Evolutionary conservation across 1,140 invertebrate species (phyloP), one percentile per base, ranked within the genome.

Genomic region (Drosophila sechellia): DNA sequence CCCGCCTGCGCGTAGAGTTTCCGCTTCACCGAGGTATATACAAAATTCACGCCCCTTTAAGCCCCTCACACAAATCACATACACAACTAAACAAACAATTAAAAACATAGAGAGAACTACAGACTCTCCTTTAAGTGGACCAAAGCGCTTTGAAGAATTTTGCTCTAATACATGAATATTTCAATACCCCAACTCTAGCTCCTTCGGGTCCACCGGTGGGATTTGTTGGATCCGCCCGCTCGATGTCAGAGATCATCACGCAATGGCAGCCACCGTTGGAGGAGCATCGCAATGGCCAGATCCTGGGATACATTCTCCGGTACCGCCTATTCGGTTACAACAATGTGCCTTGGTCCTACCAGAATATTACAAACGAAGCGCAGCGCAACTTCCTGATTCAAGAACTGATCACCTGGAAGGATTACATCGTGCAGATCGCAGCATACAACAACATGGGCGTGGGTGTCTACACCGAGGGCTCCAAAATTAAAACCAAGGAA

Each of bases 381-480:
- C 98, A 98, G 90, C 94, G 97, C 72, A 98, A 98, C 92, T 98
- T 96, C 90, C 93, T 99, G 0, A 97, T 99, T 59, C 96, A 97
- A 78, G 97, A 98, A 86, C 93, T 99, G 39, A 99, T 99, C 57
- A 98, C 98, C 0, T 99, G 98, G 98, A 98, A 99, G 92, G 97
- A 99, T 92, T 99, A 99, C 85, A 96, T 98, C 39, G 96, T 99
- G 0, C 97, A 99, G 93, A 98, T 99, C 59, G 98, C 98, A 1
- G 98, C 98, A 0, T 99, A 97, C 80, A 99, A 99, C 92, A 97
- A 98, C 77, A 98, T 99, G 94, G 99, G 99, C 3, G 95, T 98
- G 6, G 99, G 99, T 0, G 95, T 97, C 0, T 99, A 96, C 91
- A 98, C 97, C 20, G 95, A 97, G n/a, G 96, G 96, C 43, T 95